These are phyloP conservation scores for Chionis minor DNA, from an alignment of 2,113 vertebrate genomes.

Conservation along the genomic window DNA sequence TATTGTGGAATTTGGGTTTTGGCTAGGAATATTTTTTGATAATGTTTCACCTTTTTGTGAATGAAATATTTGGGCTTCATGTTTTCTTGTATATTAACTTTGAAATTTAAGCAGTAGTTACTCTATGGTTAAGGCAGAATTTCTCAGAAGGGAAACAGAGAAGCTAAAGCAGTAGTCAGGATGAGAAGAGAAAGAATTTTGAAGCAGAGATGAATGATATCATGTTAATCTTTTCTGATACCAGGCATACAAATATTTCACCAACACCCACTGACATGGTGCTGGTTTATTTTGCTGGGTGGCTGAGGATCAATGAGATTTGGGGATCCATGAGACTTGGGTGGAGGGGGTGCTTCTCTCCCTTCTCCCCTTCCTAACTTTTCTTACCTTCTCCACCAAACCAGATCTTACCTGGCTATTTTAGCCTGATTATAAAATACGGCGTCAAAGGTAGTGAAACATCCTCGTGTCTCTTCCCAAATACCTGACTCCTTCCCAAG, in stretches of 20 bases:
- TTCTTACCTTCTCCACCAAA: neutral
- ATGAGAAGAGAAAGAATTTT: neutral
- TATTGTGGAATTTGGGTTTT: neutral
- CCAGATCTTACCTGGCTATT: neutral
- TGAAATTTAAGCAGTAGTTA: neutral
- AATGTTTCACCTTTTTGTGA: neutral
- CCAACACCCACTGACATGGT: neutral
- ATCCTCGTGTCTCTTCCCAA: neutral
- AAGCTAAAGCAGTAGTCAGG: neutral
- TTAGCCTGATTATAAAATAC: neutral
- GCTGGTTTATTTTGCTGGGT: neutral
- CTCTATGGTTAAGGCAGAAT: neutral
- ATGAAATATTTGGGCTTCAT: neutral
- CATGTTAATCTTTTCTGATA: neutral
- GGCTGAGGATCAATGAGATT: neutral
- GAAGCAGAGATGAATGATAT: neutral
- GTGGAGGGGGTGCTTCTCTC: neutral
- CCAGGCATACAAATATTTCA: neutral
- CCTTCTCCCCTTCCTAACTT: neutral
- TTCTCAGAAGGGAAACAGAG: neutral
- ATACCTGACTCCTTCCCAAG: neutral
- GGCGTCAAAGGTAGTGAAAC: neutral
- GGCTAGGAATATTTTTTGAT: neutral
- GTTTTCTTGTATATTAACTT: neutral
- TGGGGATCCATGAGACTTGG: neutral